Base-by-base conservation (phyloP, 2,888 invertebrate species). In the Agrochola circellaris region DNA sequence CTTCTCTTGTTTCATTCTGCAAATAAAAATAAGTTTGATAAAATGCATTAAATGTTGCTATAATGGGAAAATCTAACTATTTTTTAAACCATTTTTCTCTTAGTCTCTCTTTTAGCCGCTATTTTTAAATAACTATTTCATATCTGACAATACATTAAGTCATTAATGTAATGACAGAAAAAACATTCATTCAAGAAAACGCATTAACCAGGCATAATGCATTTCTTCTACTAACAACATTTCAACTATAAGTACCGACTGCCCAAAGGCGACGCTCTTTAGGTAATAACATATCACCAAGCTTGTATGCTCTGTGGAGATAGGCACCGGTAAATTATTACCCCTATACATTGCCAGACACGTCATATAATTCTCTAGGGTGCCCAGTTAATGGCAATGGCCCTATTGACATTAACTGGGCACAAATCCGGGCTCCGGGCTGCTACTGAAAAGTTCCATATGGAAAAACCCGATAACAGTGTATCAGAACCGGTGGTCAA, bases 1-100 rank as follows among this genome's bases (percentile, higher is more conserved):
- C 97, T 92, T 98, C 98, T 92, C 98, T 97, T 6, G 98, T 98
- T 91, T 97, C 97, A 92, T 97, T 98, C 93, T 97, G 96, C 20
- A 72, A 84, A 92, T 91, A 83, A 62, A 81, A 73, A 62, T 48
- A 34, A 2, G 9, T 30, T 45, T n/a, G 17, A 15, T 13, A 58
- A 15, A 1, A 38, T 38, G 6, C 0, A 23, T 42, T 30, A 13
- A 26, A n/a, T n/a, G 5, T n/a, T 70, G 0, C 30, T n/a, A 64
- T 38, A n/a, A n/a, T 38, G n/a, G 26, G 15, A 15, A 13, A 30
- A 8, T 4, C 9, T 2, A 51, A 51, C 15, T 51, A 6, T 48
- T 26, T 61, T 66, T 45, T 13, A 42, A 20, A 20, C 0, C 0
- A n/a, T 20, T 42, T 7, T 15, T n/a, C n/a, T n/a, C n/a, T n/a